These are phyloP conservation scores for Margaritifera margaritifera DNA, from an alignment of 2,888 invertebrate species.

Conservation along the genomic window DNA sequence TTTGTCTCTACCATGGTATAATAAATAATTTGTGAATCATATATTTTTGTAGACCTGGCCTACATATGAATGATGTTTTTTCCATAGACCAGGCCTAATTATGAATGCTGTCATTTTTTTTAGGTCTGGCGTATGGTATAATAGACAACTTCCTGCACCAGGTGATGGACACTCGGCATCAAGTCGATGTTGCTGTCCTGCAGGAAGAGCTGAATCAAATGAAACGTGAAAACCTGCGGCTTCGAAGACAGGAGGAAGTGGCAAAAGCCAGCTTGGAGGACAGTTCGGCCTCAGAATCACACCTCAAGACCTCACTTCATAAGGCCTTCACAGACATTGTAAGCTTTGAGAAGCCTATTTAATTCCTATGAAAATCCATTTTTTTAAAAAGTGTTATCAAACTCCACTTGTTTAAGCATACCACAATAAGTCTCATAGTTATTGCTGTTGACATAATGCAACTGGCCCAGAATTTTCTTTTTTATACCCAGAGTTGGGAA, in stretches of 20 bases:
- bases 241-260: conserved; percentile 43
- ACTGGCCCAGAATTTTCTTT: no score
- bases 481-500: no score
- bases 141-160: conserved; percentile 40
- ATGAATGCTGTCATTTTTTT: background rate
- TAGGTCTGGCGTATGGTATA: conserved; percentile 47
- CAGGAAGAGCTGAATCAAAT: conserved; percentile 47
- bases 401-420: background rate
- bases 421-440: no score
- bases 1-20: no score
- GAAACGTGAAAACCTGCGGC: conserved; percentile 52
- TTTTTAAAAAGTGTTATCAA: background rate
- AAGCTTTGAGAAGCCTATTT: conserved; percentile 17
- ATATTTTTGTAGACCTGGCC: no score
- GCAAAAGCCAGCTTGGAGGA: conserved; percentile 40
- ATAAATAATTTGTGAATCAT: no score
- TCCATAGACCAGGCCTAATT: no score
- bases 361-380: background rate
- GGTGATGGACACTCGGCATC: conserved; percentile 23
- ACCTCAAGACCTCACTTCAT: conserved; percentile 55
- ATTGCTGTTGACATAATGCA: no score
- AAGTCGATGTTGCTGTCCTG: conserved; percentile 37
- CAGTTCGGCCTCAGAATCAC: conserved; percentile 51
- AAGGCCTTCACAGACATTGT: conserved; percentile 62
- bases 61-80: no score